phyloP scores from a whole-genome alignment of 1,140 invertebrate genomes.

The Ostrea edulis region DNA sequence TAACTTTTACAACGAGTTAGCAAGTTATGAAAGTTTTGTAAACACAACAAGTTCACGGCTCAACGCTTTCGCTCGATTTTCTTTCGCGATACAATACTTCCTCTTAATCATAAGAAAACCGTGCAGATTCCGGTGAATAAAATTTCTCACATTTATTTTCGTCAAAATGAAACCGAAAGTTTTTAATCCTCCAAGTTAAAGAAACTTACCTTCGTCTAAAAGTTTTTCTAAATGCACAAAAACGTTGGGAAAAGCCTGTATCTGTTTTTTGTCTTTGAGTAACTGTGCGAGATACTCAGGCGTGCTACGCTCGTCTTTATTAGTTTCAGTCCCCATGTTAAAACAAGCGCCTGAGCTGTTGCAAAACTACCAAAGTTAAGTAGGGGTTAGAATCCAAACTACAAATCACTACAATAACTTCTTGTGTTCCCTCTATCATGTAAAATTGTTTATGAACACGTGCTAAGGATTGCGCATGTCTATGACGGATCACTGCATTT shows the following conservation, averaged over 20 bases:
- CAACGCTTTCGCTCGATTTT: conserved; percentile 16
- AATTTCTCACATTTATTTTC: neutral
- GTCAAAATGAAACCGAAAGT: conserved; percentile 4
- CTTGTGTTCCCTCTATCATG: conserved; percentile 70
- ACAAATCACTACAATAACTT: conserved; percentile 69
- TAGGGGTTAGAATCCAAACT: conserved; percentile 75
- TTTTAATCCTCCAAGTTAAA: conserved; percentile 42
- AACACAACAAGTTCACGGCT: conserved; percentile 32
- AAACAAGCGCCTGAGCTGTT: conserved; percentile 68
- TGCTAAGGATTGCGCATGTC: conserved; percentile 76
- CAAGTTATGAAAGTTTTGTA: conserved; percentile 41
- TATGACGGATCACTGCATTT: conserved; percentile 64
- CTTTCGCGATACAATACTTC: neutral
- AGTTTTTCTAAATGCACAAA: conserved; percentile 99
- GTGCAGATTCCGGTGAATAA: neutral
- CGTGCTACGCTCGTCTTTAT: conserved; percentile 78
- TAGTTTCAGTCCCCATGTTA: conserved; percentile 79
- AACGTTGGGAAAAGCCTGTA: conserved; percentile 99
- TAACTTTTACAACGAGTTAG: neutral
- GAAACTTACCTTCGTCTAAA: conserved; percentile 97
- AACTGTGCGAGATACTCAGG: conserved; percentile 99
- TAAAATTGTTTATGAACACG: conserved; percentile 78
- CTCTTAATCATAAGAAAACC: neutral
- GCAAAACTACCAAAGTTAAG: conserved; percentile 74
- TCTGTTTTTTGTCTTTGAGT: conserved; percentile 99